Conservation (phyloP, 1,140 invertebrate genomes). For the Pseudomyrmex sp. region DNA sequence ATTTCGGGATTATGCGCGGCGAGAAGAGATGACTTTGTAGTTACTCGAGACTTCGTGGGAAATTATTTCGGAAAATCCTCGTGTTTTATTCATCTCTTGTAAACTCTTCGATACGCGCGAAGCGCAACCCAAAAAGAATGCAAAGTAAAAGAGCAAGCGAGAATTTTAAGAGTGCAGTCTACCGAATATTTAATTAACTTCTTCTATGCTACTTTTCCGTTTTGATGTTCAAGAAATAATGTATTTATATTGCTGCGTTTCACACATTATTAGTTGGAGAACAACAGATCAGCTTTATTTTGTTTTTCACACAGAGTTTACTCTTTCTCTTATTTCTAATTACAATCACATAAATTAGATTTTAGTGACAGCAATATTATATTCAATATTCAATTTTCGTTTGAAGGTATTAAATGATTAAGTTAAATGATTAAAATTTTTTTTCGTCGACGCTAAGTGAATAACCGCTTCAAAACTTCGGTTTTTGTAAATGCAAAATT, state of each 20-base stretch:
- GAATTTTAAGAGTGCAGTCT: slow-evolving; percentile 23
- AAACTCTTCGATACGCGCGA: slow-evolving; percentile 48
- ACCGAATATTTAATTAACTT: slow-evolving; percentile 55
- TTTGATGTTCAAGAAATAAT: background rate
- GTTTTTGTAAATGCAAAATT: slow-evolving; percentile 16
- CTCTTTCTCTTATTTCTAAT: too few species aligned
- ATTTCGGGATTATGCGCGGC: slow-evolving; percentile 40
- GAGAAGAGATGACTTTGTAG: background rate
- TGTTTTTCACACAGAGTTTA: too few species aligned
- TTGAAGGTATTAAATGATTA: background rate
- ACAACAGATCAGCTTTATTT: background rate
- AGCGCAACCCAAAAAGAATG: slow-evolving; percentile 1
- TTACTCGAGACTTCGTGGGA: background rate
- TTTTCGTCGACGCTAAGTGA: background rate
- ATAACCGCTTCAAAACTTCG: background rate
- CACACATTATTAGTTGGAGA: background rate
- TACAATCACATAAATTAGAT: background rate
- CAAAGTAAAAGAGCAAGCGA: background rate
- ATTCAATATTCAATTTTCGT: too few species aligned
- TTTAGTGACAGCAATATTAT: background rate
- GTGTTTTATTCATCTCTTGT: slow-evolving; percentile 56
- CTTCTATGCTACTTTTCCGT: background rate
- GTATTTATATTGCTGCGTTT: background rate
- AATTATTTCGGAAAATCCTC: slow-evolving; percentile 49
- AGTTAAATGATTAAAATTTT: background rate